Evolutionary conservation across 1,140 invertebrate genomes (phyloP).

Genomic region (Scylla paramamosain): DNA sequence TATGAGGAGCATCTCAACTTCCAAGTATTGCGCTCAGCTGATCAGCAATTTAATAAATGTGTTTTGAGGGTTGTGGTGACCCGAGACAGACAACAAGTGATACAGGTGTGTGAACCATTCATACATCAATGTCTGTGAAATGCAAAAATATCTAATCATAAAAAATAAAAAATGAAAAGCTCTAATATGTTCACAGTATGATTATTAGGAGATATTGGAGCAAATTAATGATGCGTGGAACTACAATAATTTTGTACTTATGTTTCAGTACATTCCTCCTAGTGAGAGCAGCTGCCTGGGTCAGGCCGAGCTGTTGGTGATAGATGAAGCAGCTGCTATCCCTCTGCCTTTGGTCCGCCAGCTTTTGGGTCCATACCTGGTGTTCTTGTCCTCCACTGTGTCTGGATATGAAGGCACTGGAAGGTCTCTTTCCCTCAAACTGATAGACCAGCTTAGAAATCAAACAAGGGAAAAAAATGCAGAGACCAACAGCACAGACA

Average conservation of each 20-base stretch:
- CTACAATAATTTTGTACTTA: too few relatives aligned
- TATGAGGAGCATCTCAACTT: conserved; percentile 99
- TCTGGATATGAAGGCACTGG: conserved; percentile 97
- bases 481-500: conserved; percentile 60
- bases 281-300: conserved; percentile 92
- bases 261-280: conserved; percentile 84
- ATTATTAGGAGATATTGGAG: too few relatives aligned
- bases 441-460: conserved; percentile 92
- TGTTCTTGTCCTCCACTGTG: conserved; percentile 95
- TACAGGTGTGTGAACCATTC: conserved; percentile 85
- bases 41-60: conserved; percentile 98
- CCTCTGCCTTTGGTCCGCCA: conserved; percentile 95
- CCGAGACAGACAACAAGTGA: conserved; percentile 96
- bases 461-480: conserved; percentile 80
- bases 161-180: too few relatives aligned
- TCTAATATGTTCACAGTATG: too few relatives aligned
- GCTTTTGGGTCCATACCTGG: conserved; percentile 95
- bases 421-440: conserved; percentile 95
- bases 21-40: conserved; percentile 96
- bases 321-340: conserved; percentile 99
- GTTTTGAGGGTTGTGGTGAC: conserved; percentile 95
- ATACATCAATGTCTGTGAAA: too few relatives aligned
- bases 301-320: conserved; percentile 96
- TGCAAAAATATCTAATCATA: too few relatives aligned
- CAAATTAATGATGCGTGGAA: too few relatives aligned